Evolutionary conservation across 2,797 vertebrate genomes (phyloP), one percentile per base, ranked within the genome.

Genomic region (Percopsis omiscomaycus): DNA sequence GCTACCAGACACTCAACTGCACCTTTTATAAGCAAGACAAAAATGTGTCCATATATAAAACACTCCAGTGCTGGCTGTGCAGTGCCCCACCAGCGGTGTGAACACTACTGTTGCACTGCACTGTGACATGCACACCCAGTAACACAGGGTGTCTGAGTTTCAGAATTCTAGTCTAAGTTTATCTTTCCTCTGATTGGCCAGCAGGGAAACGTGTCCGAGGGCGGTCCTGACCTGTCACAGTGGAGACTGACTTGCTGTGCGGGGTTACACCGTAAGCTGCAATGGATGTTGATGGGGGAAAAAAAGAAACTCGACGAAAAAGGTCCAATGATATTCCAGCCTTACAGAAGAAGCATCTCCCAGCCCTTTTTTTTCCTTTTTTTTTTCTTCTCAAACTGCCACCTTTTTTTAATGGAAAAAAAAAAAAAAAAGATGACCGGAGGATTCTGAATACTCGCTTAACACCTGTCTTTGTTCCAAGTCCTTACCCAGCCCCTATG

Each of bases 241-340:
- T 94, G 96, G 96, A 97, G 94, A 98, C 97, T 98, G 96, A 97
- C 96, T 98, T 96, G 95, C 96, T 96, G 95, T 95, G 94, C 96
- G 96, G 95, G 95, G 95, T 98, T 98, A 98, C 97, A 98, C 96
- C 97, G 93, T 96, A 97, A 96, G 94, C 97, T 98, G 96, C 95
- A 95, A 94, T 95, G 95, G 95, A 95, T 92, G 84, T 94, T 85
- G 77, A 89, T 79, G 86, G 68, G 78, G 84, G 74, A 74, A 75
- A 85, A 79, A 93, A 93, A 93, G 94, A 95, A 94, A 94, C 94
- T 94, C 79, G 93, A 96, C 93, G 84, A 85, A 85, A 87, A 92
- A 91, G 91, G 90, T 95, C 94, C 96, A 96, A 95, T 93, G 95
- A 95, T 95, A 95, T 97, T 95, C 94, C 95, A 94, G 95, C 95